Evolutionary conservation across 1,140 invertebrate species (phyloP).

Genomic region (Epicauta chinensis): DNA sequence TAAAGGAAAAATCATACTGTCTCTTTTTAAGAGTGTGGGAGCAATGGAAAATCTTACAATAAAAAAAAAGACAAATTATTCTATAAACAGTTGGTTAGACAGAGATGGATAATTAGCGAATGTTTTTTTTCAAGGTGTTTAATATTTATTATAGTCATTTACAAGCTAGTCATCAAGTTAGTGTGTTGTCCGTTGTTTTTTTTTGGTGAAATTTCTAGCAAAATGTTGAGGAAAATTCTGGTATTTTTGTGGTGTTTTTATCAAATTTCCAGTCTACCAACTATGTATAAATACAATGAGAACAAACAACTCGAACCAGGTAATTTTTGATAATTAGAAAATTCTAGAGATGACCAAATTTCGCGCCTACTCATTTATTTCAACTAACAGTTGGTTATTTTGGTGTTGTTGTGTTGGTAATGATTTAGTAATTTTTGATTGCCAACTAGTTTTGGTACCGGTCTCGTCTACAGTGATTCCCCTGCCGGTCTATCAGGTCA

Average conservation of each 20-base stretch:
- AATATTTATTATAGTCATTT: no score
- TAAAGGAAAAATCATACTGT: no score
- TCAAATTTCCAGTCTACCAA: constrained; percentile 18
- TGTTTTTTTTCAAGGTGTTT: no score
- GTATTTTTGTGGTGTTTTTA: not conserved
- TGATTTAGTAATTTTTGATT: constrained; percentile 37
- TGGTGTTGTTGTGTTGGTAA: constrained; percentile 2
- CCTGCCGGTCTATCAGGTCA: constrained; percentile 52
- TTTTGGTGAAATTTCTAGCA: no score
- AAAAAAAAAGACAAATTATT: no score
- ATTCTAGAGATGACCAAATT: constrained; percentile 1
- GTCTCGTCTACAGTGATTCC: constrained; percentile 61
- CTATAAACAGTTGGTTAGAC: no score
- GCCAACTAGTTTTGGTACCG: constrained; percentile 52
- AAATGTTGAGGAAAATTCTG: no score
- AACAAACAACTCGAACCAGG: constrained; percentile 34
- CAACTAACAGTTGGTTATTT: not conserved
- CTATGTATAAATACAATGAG: constrained; percentile 34
- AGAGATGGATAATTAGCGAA: no score
- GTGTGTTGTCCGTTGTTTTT: no score
- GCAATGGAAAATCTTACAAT: no score
- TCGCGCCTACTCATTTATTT: not conserved
- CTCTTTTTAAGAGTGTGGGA: no score
- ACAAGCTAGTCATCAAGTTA: no score
- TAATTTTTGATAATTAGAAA: constrained; percentile 17